These are phyloP conservation scores for Cataglyphis altisquamis DNA, from an alignment of 2,888 invertebrate species.

Conservation along the genomic window DNA sequence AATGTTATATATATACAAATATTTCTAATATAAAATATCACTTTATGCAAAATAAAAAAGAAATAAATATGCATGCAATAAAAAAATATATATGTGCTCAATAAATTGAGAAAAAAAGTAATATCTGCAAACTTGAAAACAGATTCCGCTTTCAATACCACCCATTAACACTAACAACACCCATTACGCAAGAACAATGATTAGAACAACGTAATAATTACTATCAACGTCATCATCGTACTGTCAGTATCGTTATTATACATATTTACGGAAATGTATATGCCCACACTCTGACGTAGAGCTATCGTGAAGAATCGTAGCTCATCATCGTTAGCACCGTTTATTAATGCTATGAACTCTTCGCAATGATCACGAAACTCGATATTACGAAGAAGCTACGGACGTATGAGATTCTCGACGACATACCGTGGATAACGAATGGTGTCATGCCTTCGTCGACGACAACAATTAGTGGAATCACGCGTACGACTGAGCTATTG, in stretches of 20 bases:
- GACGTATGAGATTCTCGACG: slow-evolving; percentile 46
- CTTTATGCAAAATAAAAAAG: not conserved
- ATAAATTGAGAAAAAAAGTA: not conserved
- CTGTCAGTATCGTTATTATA: slow-evolving; percentile 65
- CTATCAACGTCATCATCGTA: slow-evolving; percentile 72
- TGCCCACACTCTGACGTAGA: slow-evolving; percentile 55
- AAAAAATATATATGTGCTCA: not conserved
- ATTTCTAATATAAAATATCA: not conserved
- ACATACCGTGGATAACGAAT: slow-evolving; percentile 49
- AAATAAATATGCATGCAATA: not conserved
- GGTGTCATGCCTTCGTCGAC: slow-evolving; percentile 43
- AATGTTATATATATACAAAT: not conserved
- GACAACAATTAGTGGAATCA: slow-evolving; percentile 54
- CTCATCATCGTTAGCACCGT: slow-evolving; percentile 35
- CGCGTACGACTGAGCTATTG: slow-evolving; percentile 53
- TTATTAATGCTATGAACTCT: slow-evolving; percentile 62
- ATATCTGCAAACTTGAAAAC: not conserved
- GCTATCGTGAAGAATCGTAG: slow-evolving; percentile 44
- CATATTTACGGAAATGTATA: slow-evolving; percentile 48
- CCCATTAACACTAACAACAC: slow-evolving; percentile 6
- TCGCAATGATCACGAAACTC: slow-evolving; percentile 34
- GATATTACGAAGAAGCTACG: slow-evolving; percentile 14
- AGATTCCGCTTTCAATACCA: slow-evolving; percentile 44
- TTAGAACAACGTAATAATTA: slow-evolving; percentile 61
- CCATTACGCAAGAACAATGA: slow-evolving; percentile 30